These are phyloP conservation scores for Chromis chromis DNA, from an alignment of 2,797 vertebrate species.

Conservation along the genomic window DNA sequence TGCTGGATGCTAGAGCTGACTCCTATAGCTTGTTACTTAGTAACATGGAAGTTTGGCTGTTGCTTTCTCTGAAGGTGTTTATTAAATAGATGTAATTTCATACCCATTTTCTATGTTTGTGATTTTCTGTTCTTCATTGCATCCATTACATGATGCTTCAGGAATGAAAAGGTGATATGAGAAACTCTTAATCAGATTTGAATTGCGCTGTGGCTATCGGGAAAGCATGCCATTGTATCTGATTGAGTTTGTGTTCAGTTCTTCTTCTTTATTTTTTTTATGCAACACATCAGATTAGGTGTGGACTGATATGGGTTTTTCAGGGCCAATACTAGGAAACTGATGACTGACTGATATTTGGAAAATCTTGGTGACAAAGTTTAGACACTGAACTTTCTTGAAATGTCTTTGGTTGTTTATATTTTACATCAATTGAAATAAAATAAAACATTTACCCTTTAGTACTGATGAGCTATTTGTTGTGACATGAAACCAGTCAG, in stretches of 20 bases:
- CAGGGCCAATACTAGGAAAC: too few species aligned
- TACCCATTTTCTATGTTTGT: neutral
- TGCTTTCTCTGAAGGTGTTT: constrained; percentile 1
- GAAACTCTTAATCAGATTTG: neutral
- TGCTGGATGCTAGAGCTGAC: neutral
- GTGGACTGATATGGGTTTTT: too few species aligned
- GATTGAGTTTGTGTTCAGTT: neutral
- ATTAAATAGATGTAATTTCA: neutral
- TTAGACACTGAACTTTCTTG: too few species aligned
- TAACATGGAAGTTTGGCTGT: constrained; percentile 31
- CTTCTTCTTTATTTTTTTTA: neutral
- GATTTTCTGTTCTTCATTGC: neutral
- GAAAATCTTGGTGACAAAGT: too few species aligned
- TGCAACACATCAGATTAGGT: neutral
- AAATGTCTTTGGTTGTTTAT: too few species aligned
- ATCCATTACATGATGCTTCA: constrained; percentile 2
- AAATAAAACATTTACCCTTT: too few species aligned
- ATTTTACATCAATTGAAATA: too few species aligned
- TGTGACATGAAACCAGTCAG: too few species aligned
- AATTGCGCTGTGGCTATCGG: neutral
- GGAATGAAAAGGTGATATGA: neutral
- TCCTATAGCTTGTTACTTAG: constrained; percentile 37
- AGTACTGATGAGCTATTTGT: too few species aligned
- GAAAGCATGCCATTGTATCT: neutral
- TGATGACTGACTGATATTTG: too few species aligned